A percentile compares a stretch with the other conserved stretches of the same genome.
Evolutionary conservation across 2,113 vertebrate species (phyloP).

Genomic region (Labeo catla): DNA sequence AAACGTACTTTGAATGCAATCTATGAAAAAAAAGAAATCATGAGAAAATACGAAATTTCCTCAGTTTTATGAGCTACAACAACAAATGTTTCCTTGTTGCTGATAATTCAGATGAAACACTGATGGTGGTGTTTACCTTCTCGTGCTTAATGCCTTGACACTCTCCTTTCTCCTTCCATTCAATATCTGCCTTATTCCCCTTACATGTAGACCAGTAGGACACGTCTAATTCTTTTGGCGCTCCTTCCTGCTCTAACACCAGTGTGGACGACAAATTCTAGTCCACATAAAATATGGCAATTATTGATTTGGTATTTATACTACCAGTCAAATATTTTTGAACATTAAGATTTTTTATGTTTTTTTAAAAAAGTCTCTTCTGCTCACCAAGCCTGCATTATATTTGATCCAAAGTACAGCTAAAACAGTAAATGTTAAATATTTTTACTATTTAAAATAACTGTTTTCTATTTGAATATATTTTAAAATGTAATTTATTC

Average conservation of each 20-base stretch:
- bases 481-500: too few species aligned
- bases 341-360: too few species aligned
- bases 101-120: neutral
- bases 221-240: slow-evolving; percentile 71
- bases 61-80: neutral
- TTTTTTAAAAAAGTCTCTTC: too few species aligned
- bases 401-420: too few species aligned
- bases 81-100: neutral
- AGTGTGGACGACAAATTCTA: slow-evolving; percentile 77
- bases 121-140: slow-evolving; percentile 61
- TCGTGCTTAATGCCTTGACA: slow-evolving; percentile 72
- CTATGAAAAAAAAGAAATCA: slow-evolving; percentile 56
- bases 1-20: slow-evolving; percentile 75
- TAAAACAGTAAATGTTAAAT: too few species aligned
- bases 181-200: slow-evolving; percentile 9
- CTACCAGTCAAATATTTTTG: too few species aligned
- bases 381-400: too few species aligned
- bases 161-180: slow-evolving; percentile 55
- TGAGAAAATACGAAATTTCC: neutral
- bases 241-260: slow-evolving; percentile 72
- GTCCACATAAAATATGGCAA: neutral
- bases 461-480: too few species aligned
- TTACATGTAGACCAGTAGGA: slow-evolving; percentile 72
- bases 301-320: too few species aligned
- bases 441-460: too few species aligned